Base-by-base conservation (phyloP, 1,140 invertebrate species). In the Sogatella furcifera region DNA sequence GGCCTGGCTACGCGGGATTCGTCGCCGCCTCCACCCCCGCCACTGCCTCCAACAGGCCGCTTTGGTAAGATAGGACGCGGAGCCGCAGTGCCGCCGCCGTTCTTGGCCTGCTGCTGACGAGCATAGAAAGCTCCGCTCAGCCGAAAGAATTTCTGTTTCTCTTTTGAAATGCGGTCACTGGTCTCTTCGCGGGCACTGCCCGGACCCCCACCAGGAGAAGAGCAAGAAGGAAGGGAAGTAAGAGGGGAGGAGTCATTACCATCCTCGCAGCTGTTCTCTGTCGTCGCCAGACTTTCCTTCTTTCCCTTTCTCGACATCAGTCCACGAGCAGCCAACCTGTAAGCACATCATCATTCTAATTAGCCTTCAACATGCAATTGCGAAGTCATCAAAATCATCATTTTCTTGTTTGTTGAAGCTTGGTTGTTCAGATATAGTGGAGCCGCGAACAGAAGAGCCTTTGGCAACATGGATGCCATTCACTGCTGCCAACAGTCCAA, bases 81-180 rank as follows among this genome's bases (percentile, higher is more conserved):
- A 49, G 49, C 42, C 24, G 44, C 41, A 17, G 52, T 31, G 49
- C 41, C 52, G 21, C 34, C 28, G 41, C 49, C 46, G 46, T 34
- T 31, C 55, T 62, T 44, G 55, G 44, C 28, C 11, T 57, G 34
- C 24, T 57, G 24, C 64, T 80, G 66, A 17, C 62, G 78, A 55
- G 75, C 76, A 17, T 78, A 73, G 71, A 87, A 86, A 70, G 87
- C 86, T 57, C 83, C 85, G 66, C 84, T 86, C 68, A 82, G 78
- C 72, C 85, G 79, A 78, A 89, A 90, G 77, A 89, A 89, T 73
- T 89, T 89, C 76, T 88, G 86, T 76, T 89, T 90, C 74, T 89
- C 86, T 76, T 88, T 88, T 52, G 87, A 89, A 78, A 90, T 88
- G 67, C 81, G 80, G 73, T 87, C 85, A 80, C 59, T 60, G 34